Percentiles rank a stretch among this genome's conserved stretches.
Conservation (phyloP, 2,888 invertebrate genomes). For the Achlya flavicornis region DNA sequence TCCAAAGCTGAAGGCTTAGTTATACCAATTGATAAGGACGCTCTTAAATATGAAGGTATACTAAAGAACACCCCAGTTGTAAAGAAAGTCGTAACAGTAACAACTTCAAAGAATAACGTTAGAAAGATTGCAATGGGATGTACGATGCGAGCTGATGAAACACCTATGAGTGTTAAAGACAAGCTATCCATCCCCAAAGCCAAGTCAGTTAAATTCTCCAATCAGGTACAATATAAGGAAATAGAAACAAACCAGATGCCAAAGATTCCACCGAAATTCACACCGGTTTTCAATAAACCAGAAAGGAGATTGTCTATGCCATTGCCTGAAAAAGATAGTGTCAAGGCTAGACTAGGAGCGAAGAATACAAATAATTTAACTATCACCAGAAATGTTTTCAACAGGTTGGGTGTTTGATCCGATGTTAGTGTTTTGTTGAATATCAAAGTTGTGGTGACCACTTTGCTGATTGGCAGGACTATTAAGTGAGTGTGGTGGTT, state of each 20-base stretch:
- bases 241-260: constrained; percentile 55
- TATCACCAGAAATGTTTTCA: constrained; percentile 70
- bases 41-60: constrained; percentile 77
- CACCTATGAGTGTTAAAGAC: constrained; percentile 69
- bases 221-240: constrained; percentile 73
- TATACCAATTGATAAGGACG: constrained; percentile 65
- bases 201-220: constrained; percentile 78
- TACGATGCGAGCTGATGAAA: constrained; percentile 78
- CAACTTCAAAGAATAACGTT: constrained; percentile 57
- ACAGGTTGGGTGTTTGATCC: constrained; percentile 67
- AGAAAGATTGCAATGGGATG: constrained; percentile 65
- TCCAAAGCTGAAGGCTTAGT: constrained; percentile 44
- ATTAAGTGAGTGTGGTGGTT: not conserved
- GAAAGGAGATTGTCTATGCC: constrained; percentile 74
- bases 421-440: constrained; percentile 1
- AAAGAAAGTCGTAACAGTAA: constrained; percentile 65
- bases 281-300: constrained; percentile 72
- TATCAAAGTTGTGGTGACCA: constrained; percentile 20
- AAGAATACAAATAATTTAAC: constrained; percentile 64
- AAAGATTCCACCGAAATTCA: constrained; percentile 36
- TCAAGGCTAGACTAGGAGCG: constrained; percentile 65
- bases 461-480: not conserved
- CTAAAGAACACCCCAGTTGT: constrained; percentile 53
- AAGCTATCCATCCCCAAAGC: constrained; percentile 72
- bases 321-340: constrained; percentile 40